Base-by-base conservation (phyloP, 2,797 vertebrate genomes). In the Anolis apletophallus region DNA sequence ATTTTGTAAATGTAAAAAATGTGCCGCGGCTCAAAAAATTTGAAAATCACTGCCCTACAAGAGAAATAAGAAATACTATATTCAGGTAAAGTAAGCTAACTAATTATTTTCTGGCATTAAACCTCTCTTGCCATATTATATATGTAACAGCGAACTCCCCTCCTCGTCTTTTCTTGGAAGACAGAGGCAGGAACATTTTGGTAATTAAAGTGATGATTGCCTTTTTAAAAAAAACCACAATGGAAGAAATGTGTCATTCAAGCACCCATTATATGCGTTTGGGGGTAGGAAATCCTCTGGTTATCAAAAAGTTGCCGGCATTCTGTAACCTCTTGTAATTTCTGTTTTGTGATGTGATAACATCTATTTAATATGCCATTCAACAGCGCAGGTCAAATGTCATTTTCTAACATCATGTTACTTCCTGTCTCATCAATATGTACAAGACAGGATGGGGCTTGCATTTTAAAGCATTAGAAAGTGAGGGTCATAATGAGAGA, bases 21-120 rank as follows among this genome's bases (percentile, higher is more conserved):
- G n/a, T n/a, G n/a, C n/a, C n/a, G n/a, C n/a, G n/a, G n/a, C n/a
- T n/a, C n/a, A n/a, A n/a, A n/a, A n/a, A n/a, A n/a, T n/a, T n/a
- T n/a, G n/a, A n/a, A n/a, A n/a, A n/a, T n/a, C n/a, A n/a, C n/a
- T n/a, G n/a, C 40, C n/a, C n/a, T n/a, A n/a, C n/a, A n/a, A n/a
- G n/a, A n/a, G n/a, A n/a, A 95, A 93, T 94, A 96, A 95, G 91
- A 95, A 96, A 94, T 92, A 93, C 91, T 91, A 91, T 91, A 91
- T 89, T 92, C 94, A 95, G 92, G 92, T 87, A 94, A 94, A 92
- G 94, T 95, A 75, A 95, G 92, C 95, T 95, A 96, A 96, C 93
- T 92, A 92, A 94, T 95, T 96, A 75, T 94, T 94, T 94, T 95
- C 91, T 95, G 93, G 89, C 92, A 94, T 95, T 90, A 94, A 94